phyloP scores from a whole-genome alignment of 23 tunicate species.

The Phallusia fumigata region DNA sequence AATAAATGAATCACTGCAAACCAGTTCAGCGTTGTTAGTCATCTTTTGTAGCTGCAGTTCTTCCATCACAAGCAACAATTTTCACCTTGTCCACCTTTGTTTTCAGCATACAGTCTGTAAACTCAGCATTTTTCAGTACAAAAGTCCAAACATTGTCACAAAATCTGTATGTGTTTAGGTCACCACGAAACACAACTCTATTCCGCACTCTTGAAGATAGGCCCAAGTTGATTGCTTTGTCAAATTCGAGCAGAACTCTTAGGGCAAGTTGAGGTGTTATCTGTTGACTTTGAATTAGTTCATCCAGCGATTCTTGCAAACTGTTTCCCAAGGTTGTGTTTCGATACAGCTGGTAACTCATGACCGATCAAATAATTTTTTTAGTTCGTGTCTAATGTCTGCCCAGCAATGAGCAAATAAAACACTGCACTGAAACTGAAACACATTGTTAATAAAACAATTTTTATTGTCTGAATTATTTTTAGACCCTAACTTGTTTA shows the following conservation, averaged over 20 bases:
- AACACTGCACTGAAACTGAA: too few species aligned
- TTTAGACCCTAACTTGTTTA: too few species aligned
- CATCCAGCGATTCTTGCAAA: constrained; percentile 93
- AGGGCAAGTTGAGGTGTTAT: constrained; percentile 86
- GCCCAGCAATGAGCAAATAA: too few species aligned
- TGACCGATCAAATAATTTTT: constrained; percentile 13
- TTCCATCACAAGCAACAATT: constrained; percentile 93
- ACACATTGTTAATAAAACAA: too few species aligned
- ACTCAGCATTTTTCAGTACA: constrained; percentile 87
- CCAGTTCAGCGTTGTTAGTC: constrained; percentile 7
- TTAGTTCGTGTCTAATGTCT: too few species aligned
- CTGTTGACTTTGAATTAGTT: constrained; percentile 78
- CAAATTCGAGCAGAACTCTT: constrained; percentile 87
- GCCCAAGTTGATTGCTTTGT: constrained; percentile 93
- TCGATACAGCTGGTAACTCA: constrained; percentile 97
- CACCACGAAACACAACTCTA: constrained; percentile 72
- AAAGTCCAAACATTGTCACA: constrained; percentile 99
- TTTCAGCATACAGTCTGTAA: constrained; percentile 45
- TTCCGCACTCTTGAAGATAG: constrained; percentile 73
- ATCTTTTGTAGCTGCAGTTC: constrained; percentile 50
- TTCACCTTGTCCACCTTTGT: constrained; percentile 80
- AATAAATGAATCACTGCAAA: background rate
- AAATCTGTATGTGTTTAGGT: constrained; percentile 84
- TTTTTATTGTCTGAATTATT: too few species aligned
- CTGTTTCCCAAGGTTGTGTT: constrained; percentile 96